Base-by-base conservation (phyloP, 2,888 invertebrate species). In the Mythimna impura region DNA sequence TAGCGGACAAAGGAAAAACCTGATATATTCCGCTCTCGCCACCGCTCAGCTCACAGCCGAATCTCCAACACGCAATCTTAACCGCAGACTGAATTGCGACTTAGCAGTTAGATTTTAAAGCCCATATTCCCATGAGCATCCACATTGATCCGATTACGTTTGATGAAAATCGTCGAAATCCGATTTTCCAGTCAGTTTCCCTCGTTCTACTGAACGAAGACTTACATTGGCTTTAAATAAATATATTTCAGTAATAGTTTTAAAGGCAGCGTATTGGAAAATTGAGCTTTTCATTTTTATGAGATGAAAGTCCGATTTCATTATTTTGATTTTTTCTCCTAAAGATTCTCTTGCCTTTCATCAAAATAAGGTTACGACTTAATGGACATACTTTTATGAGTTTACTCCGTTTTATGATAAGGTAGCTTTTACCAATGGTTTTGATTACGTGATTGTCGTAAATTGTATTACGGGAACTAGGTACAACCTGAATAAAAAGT, bases 151-250 rank as follows among this genome's bases (percentile, higher is more conserved):
- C 80, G 87, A 86, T 86, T 86, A 87, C 66, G 62, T 79, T 85
- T 86, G 87, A 88, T 89, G 87, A 89, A 89, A 89, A 89, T 89
- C 83, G 84, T 82, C 17, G 80, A 83, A 84, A 89, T 89, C 84
- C 84, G 88, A 87, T 89, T 89, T 89, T 87, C 86, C 88, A 86
- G 84, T 81, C 84, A 85, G 88, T 89, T 88, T 84, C 78, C 60
- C 81, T 58, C 79, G 72, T 78, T 74, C 75, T 73, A 77, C 72
- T 83, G 76, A 84, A 84, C 86, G 81, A 71, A 68, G 79, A 78
- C 77, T 83, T 86, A 83, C 81, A 86, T 80, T 86, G 82, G 82
- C 75, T 87, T 82, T 76, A 82, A 85, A 84, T 85, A 87, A 82
- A 85, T 86, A 76, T 80, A 81, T 78, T 82, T 72, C 67, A 76